These are phyloP conservation scores for Rhinolophus sinicus DNA, from an alignment of 2,113 vertebrate genomes.

Conservation along the genomic window DNA sequence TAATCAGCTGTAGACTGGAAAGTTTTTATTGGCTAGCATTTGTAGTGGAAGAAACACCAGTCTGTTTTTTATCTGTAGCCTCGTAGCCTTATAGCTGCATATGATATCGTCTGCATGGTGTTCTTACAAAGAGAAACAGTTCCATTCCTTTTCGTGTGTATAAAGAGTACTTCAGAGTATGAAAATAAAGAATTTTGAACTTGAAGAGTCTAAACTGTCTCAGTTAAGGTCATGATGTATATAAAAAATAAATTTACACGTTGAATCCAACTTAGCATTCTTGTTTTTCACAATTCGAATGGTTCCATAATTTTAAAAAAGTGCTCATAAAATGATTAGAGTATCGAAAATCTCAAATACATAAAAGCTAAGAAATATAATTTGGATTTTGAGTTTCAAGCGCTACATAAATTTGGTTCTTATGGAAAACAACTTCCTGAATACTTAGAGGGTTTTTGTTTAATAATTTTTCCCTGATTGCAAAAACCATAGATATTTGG, in stretches of 20 bases:
- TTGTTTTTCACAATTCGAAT: slow-evolving; percentile 58
- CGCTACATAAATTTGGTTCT: slow-evolving; percentile 26
- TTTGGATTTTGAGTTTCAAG: slow-evolving; percentile 52
- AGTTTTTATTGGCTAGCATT: slow-evolving; percentile 52
- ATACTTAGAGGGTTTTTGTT: neutral
- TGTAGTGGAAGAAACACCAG: slow-evolving; percentile 45
- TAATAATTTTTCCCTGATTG: neutral
- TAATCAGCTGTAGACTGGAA: slow-evolving; percentile 56
- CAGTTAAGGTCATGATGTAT: neutral
- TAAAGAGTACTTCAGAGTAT: neutral
- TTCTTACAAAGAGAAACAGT: neutral
- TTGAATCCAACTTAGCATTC: slow-evolving; percentile 3
- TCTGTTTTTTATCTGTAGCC: slow-evolving; percentile 33
- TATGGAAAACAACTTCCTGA: neutral
- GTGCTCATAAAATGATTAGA: slow-evolving; percentile 7
- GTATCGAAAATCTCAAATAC: neutral
- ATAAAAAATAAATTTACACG: neutral
- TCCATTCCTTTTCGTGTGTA: slow-evolving; percentile 12
- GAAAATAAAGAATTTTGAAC: slow-evolving; percentile 50
- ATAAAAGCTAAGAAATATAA: neutral
- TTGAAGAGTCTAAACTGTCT: slow-evolving; percentile 32
- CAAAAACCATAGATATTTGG: neutral
- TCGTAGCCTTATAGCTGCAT: neutral
- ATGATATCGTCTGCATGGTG: neutral
- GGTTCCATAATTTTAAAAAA: slow-evolving; percentile 39